Evolutionary conservation across 1,140 invertebrate genomes (phyloP).

Genomic region (Euura lappo): DNA sequence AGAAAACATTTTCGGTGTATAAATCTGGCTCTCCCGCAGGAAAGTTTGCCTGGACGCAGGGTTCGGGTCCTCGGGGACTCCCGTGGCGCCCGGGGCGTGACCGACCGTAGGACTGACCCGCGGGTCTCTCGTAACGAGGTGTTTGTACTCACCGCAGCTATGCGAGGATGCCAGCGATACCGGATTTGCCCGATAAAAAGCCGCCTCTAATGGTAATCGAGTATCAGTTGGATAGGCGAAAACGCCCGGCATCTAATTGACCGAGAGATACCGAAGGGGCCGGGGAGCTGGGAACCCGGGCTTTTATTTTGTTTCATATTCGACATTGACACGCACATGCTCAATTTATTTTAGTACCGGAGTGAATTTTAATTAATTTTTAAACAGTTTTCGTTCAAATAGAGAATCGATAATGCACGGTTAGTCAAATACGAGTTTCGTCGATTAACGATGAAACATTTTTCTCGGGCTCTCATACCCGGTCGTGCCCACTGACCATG

Average conservation of each 20-base stretch:
- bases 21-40: not conserved
- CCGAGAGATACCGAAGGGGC: not conserved
- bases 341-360: no score
- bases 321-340: no score
- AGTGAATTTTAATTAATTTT: no score
- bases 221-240: not conserved
- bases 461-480: no score
- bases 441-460: no score
- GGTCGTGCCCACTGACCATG: not conserved
- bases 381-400: no score
- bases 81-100: slow-evolving; percentile 9
- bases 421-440: no score
- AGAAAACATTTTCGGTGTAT: not conserved
- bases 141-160: slow-evolving; percentile 10
- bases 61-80: not conserved
- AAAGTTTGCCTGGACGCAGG: not conserved
- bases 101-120: not conserved
- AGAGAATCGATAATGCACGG: no score
- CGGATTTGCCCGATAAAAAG: not conserved
- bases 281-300: no score
- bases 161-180: not conserved
- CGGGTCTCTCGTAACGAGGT: not conserved
- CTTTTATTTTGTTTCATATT: no score
- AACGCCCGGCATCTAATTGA: not conserved
- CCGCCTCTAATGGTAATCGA: not conserved